phyloP scores from a whole-genome alignment of 2,888 invertebrate species.

The Laothoe populi region DNA sequence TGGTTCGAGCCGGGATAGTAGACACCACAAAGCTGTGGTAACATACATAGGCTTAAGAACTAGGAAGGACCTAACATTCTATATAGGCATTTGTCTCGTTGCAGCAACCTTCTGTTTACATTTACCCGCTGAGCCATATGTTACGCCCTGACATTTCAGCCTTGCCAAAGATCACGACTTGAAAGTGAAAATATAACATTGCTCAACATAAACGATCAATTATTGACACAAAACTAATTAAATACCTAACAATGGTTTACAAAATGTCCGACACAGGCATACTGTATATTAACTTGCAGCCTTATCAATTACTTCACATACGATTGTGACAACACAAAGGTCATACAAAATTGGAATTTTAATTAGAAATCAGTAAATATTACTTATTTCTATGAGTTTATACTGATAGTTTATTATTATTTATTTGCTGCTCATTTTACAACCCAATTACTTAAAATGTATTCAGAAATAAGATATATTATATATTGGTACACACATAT shows the following conservation, averaged over 20 bases:
- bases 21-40: too few relatives aligned
- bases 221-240: conserved; percentile 27
- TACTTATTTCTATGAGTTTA: background rate
- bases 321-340: conserved; percentile 15
- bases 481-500: too few relatives aligned
- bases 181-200: conserved; percentile 26
- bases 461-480: too few relatives aligned
- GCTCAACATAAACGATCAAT: conserved; percentile 22
- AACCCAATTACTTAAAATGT: too few relatives aligned
- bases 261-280: conserved; percentile 23
- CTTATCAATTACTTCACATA: conserved; percentile 26
- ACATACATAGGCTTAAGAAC: too few relatives aligned
- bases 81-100: too few relatives aligned
- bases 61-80: too few relatives aligned
- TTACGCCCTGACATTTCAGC: background rate
- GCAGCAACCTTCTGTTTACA: too few relatives aligned
- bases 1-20: too few relatives aligned
- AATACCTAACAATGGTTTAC: conserved; percentile 25
- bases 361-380: background rate
- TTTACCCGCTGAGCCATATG: too few relatives aligned
- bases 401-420: background rate
- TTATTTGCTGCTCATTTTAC: too few relatives aligned
- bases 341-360: conserved; percentile 9
- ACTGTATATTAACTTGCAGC: conserved; percentile 3
- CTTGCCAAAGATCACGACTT: background rate